These are phyloP conservation scores for Deilephila elpenor DNA, from an alignment of 2,888 invertebrate genomes.

Conservation along the genomic window DNA sequence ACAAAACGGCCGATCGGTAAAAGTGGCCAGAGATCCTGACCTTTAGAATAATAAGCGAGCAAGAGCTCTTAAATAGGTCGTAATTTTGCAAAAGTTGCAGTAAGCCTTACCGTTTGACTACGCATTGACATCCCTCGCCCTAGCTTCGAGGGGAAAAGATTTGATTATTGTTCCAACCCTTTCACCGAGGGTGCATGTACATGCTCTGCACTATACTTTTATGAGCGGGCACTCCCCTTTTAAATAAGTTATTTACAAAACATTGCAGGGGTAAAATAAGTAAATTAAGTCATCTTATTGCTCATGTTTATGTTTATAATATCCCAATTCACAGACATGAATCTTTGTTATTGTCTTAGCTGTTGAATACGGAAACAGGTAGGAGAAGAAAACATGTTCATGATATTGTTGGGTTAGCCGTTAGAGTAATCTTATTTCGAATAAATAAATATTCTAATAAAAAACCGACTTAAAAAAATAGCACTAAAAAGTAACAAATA, in stretches of 20 bases:
- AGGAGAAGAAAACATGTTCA: too few relatives aligned
- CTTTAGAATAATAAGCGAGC: background rate
- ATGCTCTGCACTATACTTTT: background rate
- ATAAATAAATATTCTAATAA: too few relatives aligned
- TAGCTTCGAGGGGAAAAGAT: background rate
- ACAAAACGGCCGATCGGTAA: background rate
- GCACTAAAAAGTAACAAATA: too few relatives aligned
- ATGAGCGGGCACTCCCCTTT: background rate
- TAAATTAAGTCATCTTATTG: too few relatives aligned
- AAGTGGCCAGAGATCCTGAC: background rate
- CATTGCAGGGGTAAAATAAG: background rate
- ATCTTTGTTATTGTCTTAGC: too few relatives aligned
- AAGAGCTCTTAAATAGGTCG: background rate
- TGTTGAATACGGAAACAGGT: too few relatives aligned
- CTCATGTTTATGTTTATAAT: too few relatives aligned
- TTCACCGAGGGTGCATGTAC: background rate
- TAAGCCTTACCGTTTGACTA: background rate
- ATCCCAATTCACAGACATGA: too few relatives aligned
- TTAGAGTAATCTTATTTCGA: too few relatives aligned
- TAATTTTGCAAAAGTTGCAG: background rate
- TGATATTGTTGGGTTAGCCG: too few relatives aligned
- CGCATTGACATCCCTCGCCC: background rate
- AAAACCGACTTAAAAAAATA: too few relatives aligned
- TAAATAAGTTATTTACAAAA: background rate
- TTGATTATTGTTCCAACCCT: slow-evolving; percentile 3